These are phyloP conservation scores for Synanthedon vespiformis DNA, from an alignment of 2,888 invertebrate genomes.

Conservation along the genomic window DNA sequence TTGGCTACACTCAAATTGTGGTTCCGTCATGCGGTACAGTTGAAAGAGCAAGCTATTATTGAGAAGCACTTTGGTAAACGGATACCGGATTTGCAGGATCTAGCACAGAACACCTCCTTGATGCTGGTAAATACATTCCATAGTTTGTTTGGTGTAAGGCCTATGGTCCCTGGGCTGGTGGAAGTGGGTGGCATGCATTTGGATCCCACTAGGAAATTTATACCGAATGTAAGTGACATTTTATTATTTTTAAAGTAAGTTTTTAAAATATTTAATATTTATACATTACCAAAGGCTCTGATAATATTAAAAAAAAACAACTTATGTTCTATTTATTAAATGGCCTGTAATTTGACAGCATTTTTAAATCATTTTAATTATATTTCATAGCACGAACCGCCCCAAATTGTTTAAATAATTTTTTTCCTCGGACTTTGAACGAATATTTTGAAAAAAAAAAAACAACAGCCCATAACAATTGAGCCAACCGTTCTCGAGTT, in stretches of 20 bases:
- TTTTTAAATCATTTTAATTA: too few species aligned
- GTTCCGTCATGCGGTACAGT: conserved; percentile 36
- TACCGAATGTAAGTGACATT: conserved; percentile 51
- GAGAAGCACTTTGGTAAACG: conserved; percentile 54
- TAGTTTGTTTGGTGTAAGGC: conserved; percentile 68
- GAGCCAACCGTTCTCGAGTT: too few species aligned
- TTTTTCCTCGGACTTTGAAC: too few species aligned
- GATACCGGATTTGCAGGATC: conserved; percentile 59
- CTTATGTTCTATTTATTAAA: conserved; percentile 2
- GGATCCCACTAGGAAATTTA: conserved; percentile 31
- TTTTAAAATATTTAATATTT: conserved; percentile 1
- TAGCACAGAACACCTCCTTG: conserved; percentile 64
- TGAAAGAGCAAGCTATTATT: conserved; percentile 42
- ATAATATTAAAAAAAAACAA: neutral
- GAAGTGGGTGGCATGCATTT: conserved; percentile 76
- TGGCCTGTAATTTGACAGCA: neutral
- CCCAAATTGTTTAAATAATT: too few species aligned
- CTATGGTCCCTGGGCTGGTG: conserved; percentile 67
- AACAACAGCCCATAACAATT: too few species aligned
- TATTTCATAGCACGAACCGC: too few species aligned
- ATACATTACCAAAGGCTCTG: neutral
- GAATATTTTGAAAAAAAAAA: too few species aligned
- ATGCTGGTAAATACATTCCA: conserved; percentile 73
- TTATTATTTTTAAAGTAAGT: conserved; percentile 1
- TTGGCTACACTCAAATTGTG: conserved; percentile 35